These are phyloP conservation scores for Cyrtorhinus lividipennis DNA, from an alignment of 1,140 invertebrate species.

Conservation along the genomic window DNA sequence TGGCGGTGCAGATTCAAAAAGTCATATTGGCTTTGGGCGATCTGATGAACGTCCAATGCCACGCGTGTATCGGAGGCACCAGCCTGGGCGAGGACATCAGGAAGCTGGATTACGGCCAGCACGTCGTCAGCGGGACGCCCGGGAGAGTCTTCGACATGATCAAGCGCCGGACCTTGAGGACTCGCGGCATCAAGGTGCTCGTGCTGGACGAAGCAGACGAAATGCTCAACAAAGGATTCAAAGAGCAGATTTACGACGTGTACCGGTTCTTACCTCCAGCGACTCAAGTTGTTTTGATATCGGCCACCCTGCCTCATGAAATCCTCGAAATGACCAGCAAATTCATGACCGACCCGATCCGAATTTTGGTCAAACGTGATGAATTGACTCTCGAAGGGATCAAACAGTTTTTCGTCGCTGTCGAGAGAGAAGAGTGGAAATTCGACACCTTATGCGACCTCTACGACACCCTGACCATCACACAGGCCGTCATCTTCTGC, in stretches of 20 bases:
- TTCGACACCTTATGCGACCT: slow-evolving; percentile 98
- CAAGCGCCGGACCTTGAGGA: slow-evolving; percentile 79
- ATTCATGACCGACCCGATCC: slow-evolving; percentile 99
- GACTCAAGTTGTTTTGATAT: slow-evolving; percentile 95
- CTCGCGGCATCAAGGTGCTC: slow-evolving; percentile 94
- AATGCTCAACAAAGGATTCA: slow-evolving; percentile 99
- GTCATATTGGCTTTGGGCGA: slow-evolving; percentile 92
- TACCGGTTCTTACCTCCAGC: slow-evolving; percentile 96
- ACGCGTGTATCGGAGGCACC: slow-evolving; percentile 97
- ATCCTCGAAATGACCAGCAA: slow-evolving; percentile 99
- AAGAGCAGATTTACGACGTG: slow-evolving; percentile 99
- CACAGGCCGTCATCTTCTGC: slow-evolving; percentile 98
- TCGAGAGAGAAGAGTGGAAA: slow-evolving; percentile 99
- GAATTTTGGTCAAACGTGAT: slow-evolving; percentile 98
- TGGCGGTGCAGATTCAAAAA: slow-evolving; percentile 97
- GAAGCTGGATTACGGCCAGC: slow-evolving; percentile 96
- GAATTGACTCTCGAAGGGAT: slow-evolving; percentile 99
- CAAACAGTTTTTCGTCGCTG: slow-evolving; percentile 99
- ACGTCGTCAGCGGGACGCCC: slow-evolving; percentile 95
- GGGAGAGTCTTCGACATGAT: slow-evolving; percentile 99
- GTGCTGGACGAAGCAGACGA: slow-evolving; percentile 99
- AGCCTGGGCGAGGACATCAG: slow-evolving; percentile 98
- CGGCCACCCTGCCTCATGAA: slow-evolving; percentile 96
- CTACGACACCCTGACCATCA: slow-evolving; percentile 98
- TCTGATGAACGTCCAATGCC: slow-evolving; percentile 98